Base-by-base conservation (phyloP, 2,888 invertebrate genomes). In the Philereme transversata region DNA sequence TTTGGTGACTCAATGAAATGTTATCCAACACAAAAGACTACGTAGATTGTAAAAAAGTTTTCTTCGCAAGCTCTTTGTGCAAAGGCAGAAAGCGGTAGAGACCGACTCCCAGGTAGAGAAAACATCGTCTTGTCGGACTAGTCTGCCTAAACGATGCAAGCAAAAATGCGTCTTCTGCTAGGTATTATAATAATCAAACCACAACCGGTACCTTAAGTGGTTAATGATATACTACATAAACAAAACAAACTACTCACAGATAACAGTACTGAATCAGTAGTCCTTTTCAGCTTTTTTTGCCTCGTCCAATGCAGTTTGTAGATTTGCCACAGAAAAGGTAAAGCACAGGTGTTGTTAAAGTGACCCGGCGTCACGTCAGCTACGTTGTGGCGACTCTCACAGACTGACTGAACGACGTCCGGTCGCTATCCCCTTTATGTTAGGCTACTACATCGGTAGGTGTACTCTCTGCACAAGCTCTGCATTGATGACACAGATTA, bases 391-490 rank as follows among this genome's bases (percentile, higher is more conserved):
- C 81, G 83, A 78, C 78, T 74, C 74, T 78, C 83, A 59, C 75
- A 77, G 77, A 90, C 90, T 88, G 81, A 89, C 84, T 88, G 85
- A 84, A 79, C 80, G 86, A 82, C 83, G 80, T 80, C 83, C 84
- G 81, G 78, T 77, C 80, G 86, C 83, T 83, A 89, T 87, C 86
- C 88, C 84, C 88, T 88, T 90, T 90, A 90, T 88, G 88, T 86
- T 80, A 77, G 79, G 43, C 48, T 83, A 78, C 80, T 81, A n/a
- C n/a, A 83, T 82, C 84, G 87, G 88, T 88, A 86, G 86, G 89
- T 87, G 84, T 82, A 80, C 81, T 82, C n/a, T 71, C 71, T 72
- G 78, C 71, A 40, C 71, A 22, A 22, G 22, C 22, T 22, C 22
- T 22, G 22, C 22, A 73, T 69, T 77, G 75, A 78, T 81, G 79